Conservation (phyloP, 2,888 invertebrate genomes). For the Agrilus mali region DNA sequence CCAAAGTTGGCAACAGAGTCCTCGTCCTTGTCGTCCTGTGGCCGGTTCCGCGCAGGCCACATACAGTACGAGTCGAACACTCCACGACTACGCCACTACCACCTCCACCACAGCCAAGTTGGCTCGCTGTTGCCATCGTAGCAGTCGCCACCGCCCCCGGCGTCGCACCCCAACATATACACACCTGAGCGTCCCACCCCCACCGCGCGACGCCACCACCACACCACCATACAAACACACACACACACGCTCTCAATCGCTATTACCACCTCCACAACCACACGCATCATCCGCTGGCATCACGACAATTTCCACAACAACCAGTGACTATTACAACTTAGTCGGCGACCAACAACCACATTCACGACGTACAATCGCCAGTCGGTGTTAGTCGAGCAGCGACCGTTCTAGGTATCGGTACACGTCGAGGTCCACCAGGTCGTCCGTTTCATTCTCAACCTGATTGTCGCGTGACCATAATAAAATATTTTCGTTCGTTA, state of each 20-base stretch:
- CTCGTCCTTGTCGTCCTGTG: constrained; percentile 24
- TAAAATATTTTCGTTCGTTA: constrained; percentile 8
- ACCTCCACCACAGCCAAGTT: constrained; percentile 44
- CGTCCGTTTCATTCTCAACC: constrained; percentile 12
- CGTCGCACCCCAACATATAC: constrained; percentile 45
- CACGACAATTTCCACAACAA: too few species aligned
- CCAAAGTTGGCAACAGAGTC: constrained; percentile 6
- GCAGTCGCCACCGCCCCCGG: constrained; percentile 39
- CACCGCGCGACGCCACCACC: constrained; percentile 27
- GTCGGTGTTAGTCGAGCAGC: constrained; percentile 22
- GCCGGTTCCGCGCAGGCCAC: constrained; percentile 33
- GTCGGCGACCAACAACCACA: constrained; percentile 5
- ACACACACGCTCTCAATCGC: neutral
- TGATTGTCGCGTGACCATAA: constrained; percentile 8
- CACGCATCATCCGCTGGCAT: neutral
- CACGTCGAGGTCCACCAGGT: constrained; percentile 9
- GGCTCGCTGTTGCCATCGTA: constrained; percentile 29
- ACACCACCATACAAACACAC: constrained; percentile 1
- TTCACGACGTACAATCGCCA: constrained; percentile 10
- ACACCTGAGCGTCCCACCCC: constrained; percentile 49
- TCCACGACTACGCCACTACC: constrained; percentile 32
- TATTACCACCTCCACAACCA: constrained; percentile 1
- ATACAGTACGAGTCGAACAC: constrained; percentile 31
- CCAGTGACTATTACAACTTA: neutral
- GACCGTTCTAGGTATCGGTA: constrained; percentile 21